Conservation (phyloP, 2,113 vertebrate genomes). For the Bos taurus region DNA sequence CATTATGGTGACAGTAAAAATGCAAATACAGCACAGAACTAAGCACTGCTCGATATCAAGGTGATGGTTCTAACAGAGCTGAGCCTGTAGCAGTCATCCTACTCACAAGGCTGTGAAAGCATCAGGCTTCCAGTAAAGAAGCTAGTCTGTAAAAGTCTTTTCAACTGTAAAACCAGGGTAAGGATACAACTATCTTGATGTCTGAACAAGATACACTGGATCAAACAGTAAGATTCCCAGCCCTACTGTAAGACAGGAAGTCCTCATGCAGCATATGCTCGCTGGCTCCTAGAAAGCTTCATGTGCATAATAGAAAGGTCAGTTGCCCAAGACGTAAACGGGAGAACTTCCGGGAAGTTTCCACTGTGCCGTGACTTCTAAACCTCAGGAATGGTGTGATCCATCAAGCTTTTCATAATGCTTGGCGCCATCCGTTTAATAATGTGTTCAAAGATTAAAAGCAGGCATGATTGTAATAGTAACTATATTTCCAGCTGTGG, state of each 20-base stretch:
- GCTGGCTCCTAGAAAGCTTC: conserved; percentile 78
- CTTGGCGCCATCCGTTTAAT: conserved; percentile 92
- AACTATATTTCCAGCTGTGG: conserved; percentile 83
- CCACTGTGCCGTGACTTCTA: conserved; percentile 63
- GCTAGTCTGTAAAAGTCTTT: conserved; percentile 56
- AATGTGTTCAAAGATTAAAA: conserved; percentile 89
- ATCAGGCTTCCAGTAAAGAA: conserved; percentile 65
- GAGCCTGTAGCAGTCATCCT: conserved; percentile 57
- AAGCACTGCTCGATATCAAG: conserved; percentile 48
- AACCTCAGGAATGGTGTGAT: conserved; percentile 89
- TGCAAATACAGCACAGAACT: conserved; percentile 58
- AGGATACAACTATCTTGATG: conserved; percentile 78
- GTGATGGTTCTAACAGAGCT: conserved; percentile 56
- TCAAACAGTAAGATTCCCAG: conserved; percentile 76
- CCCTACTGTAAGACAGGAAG: conserved; percentile 67
- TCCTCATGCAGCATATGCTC: conserved; percentile 79
- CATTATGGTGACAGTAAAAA: conserved; percentile 66
- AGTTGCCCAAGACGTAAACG: conserved; percentile 70
- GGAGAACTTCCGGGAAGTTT: conserved; percentile 70
- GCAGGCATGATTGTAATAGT: conserved; percentile 91
- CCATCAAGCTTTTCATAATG: conserved; percentile 90
- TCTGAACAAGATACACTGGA: conserved; percentile 64
- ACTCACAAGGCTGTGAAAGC: conserved; percentile 72
- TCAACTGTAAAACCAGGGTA: conserved; percentile 75
- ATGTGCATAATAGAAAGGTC: conserved; percentile 75